Evolutionary conservation across 1,140 invertebrate species (phyloP).

Genomic region (Caenorhabditis tropicalis): DNA sequence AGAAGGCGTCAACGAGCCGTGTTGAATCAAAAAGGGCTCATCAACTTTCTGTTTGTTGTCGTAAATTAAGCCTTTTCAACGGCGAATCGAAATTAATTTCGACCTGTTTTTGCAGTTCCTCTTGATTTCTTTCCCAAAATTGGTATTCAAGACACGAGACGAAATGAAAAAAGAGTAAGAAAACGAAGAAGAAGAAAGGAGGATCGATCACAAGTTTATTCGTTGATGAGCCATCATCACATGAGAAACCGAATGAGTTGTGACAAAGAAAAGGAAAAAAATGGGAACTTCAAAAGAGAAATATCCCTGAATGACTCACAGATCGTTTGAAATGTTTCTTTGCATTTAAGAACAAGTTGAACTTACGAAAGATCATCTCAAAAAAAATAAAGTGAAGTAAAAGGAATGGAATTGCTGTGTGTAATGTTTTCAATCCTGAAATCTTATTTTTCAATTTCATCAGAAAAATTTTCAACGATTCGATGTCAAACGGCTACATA

Average conservation of each 20-base stretch:
- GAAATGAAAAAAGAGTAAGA: not conserved
- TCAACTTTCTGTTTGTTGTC: not conserved
- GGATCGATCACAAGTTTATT: not conserved
- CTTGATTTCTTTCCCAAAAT: slow-evolving; percentile 22
- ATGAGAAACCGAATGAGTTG: not conserved
- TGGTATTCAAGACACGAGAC: slow-evolving; percentile 19
- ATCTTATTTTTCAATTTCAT: too few species aligned
- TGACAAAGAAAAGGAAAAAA: not conserved
- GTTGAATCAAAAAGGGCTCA: not conserved
- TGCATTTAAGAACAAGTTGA: not conserved
- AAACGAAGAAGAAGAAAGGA: too few species aligned
- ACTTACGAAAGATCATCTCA: not conserved
- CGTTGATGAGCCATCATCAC: slow-evolving; percentile 17
- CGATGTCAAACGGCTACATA: too few species aligned
- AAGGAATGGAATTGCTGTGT: too few species aligned
- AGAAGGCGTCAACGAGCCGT: not conserved
- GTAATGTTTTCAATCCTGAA: too few species aligned
- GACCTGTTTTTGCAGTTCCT: not conserved
- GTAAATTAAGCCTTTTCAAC: not conserved
- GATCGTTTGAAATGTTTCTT: not conserved
- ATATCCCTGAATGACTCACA: not conserved
- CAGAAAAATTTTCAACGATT: too few species aligned
- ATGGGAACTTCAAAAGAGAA: not conserved
- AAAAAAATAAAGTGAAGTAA: too few species aligned
- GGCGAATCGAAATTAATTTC: slow-evolving; percentile 5